Conservation (phyloP, 2,888 invertebrate genomes). For the Enchytraeus crypticus region DNA sequence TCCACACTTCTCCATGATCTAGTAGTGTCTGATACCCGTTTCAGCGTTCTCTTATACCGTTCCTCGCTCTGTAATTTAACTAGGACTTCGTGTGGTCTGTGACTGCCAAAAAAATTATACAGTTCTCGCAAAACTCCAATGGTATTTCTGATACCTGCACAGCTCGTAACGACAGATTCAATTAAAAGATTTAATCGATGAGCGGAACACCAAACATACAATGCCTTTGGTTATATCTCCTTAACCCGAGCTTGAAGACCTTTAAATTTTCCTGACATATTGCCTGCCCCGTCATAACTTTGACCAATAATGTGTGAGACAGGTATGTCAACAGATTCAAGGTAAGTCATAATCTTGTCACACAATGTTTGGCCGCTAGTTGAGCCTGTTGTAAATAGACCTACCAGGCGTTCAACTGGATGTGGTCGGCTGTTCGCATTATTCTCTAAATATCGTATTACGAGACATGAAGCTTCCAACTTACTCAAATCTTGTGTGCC, state of each 20-base stretch:
- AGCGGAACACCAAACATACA: background rate
- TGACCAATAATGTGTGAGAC: background rate
- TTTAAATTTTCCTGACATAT: background rate
- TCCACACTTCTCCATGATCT: background rate
- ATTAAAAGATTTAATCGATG: background rate
- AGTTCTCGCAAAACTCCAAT: background rate
- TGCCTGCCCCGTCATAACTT: background rate
- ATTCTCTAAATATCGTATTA: background rate
- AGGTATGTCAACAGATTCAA: background rate
- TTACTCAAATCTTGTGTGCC: background rate
- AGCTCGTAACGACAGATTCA: background rate
- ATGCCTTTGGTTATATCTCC: background rate
- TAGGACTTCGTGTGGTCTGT: background rate
- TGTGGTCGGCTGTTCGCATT: background rate
- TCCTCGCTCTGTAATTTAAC: background rate
- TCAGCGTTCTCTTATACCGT: background rate
- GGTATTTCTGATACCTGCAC: background rate
- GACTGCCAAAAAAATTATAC: background rate
- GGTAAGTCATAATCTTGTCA: background rate
- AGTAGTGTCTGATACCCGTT: background rate
- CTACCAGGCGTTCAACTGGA: background rate
- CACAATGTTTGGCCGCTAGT: background rate
- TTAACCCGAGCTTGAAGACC: background rate
- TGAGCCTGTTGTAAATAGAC: background rate
- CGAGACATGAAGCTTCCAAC: background rate